Conservation (phyloP, 2,113 vertebrate species). For the Notiomystis cincta region DNA sequence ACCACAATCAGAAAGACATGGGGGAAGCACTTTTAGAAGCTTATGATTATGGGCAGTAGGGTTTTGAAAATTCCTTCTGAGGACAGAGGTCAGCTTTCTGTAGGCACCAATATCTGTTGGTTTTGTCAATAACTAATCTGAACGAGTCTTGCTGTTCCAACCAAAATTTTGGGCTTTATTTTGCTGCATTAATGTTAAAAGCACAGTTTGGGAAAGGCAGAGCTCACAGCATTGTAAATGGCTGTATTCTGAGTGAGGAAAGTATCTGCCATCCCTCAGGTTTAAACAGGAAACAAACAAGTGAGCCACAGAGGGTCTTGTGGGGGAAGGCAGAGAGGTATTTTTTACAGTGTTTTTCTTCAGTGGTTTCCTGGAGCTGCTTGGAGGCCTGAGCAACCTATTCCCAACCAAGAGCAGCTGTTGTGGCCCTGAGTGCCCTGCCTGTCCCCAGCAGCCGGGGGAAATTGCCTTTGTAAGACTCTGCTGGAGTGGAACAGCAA, state of each 20-base stretch:
- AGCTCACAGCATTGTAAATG: accelerated
- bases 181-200: background rate
- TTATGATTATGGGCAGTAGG: background rate
- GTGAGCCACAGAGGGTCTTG: background rate
- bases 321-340: accelerated
- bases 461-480: background rate
- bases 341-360: background rate
- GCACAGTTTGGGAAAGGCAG: background rate
- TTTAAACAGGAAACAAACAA: background rate
- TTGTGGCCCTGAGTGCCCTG: background rate
- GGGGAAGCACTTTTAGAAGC: background rate
- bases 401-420: background rate
- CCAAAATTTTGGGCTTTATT: background rate
- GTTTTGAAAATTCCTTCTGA: background rate
- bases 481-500: background rate
- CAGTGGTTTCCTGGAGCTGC: background rate
- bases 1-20: accelerated
- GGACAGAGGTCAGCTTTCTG: background rate
- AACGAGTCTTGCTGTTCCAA: no score
- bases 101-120: background rate
- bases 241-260: background rate
- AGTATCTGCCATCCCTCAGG: background rate
- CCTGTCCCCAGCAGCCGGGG: accelerated
- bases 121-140: background rate
- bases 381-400: background rate